A percentile compares a stretch with the other conserved stretches of the same genome.
phyloP scores from a whole-genome alignment of 1,140 invertebrate species.

The Lepidurus packardi region DNA sequence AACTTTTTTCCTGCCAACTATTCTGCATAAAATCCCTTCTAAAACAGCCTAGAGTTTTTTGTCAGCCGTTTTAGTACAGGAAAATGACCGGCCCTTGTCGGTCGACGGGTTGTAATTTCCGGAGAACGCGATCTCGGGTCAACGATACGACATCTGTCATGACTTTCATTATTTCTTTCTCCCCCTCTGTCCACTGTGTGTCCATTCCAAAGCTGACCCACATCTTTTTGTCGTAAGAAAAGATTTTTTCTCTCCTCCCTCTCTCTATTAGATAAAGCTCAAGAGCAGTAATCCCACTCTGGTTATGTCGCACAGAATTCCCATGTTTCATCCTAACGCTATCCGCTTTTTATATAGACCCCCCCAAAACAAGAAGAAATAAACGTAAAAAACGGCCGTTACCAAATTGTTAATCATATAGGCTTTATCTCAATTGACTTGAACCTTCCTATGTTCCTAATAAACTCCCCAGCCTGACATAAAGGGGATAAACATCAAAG shows the following conservation, averaged over 20 bases:
- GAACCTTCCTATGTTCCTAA: neutral
- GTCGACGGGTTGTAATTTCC: neutral
- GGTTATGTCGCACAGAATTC: neutral
- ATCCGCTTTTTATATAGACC: neutral
- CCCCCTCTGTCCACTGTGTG: neutral
- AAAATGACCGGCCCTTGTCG: neutral
- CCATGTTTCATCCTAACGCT: neutral
- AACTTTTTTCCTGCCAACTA: too few relatives aligned
- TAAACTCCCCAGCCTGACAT: neutral
- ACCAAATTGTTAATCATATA: neutral
- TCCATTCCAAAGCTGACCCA: neutral
- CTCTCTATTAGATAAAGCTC: neutral
- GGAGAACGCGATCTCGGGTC: neutral
- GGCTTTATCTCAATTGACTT: neutral
- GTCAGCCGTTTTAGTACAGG: neutral
- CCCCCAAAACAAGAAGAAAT: neutral
- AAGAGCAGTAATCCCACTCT: neutral
- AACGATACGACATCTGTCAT: slow-evolving; percentile 2
- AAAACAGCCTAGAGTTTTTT: too few relatives aligned
- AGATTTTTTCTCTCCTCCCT: neutral
- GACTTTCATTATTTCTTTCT: neutral
- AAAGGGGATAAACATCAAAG: neutral
- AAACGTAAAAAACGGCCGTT: neutral
- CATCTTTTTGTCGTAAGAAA: neutral
- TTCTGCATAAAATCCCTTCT: too few relatives aligned